Evolutionary conservation across 2,113 vertebrate genomes (phyloP).

Genomic region (Melanostigma gelatinosum): DNA sequence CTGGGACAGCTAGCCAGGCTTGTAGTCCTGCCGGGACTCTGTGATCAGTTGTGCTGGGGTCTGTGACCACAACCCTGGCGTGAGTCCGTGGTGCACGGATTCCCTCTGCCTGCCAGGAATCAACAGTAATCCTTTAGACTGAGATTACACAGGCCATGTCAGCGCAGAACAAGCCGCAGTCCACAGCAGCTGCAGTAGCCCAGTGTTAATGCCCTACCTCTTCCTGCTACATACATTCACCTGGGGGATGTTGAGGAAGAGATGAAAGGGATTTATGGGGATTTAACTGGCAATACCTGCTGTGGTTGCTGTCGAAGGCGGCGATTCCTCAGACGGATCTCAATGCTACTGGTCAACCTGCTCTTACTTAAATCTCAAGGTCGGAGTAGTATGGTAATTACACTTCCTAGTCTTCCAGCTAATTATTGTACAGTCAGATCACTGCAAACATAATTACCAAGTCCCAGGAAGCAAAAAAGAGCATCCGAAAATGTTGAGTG

Average conservation of each 20-base stretch:
- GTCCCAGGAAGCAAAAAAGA: background rate
- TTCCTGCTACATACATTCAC: constrained; percentile 38
- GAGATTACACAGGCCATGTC: constrained; percentile 79
- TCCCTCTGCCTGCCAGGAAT: constrained; percentile 78
- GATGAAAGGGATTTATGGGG: constrained; percentile 53
- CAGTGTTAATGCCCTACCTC: constrained; percentile 37
- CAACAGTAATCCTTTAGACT: constrained; percentile 82
- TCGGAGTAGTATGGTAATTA: constrained; percentile 58
- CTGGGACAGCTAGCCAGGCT: constrained; percentile 41
- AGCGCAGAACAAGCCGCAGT: constrained; percentile 74
- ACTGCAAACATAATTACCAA: constrained; percentile 56
- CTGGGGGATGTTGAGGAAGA: constrained; percentile 20
- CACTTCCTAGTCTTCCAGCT: constrained; percentile 44
- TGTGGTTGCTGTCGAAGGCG: constrained; percentile 19
- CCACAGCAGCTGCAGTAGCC: constrained; percentile 66
- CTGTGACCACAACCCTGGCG: constrained; percentile 71
- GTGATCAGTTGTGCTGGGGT: constrained; percentile 68
- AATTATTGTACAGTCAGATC: constrained; percentile 60
- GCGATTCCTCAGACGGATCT: constrained; percentile 33
- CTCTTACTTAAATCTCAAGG: constrained; percentile 51
- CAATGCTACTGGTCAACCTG: constrained; percentile 41
- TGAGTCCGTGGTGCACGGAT: constrained; percentile 73
- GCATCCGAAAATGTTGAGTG: constrained; percentile 14
- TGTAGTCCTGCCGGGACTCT: constrained; percentile 53
- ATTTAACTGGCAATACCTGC: constrained; percentile 45